Evolutionary conservation across 1,140 invertebrate species (phyloP), one percentile per base, ranked within the genome.

Genomic region (Panagrolaimus sp.): DNA sequence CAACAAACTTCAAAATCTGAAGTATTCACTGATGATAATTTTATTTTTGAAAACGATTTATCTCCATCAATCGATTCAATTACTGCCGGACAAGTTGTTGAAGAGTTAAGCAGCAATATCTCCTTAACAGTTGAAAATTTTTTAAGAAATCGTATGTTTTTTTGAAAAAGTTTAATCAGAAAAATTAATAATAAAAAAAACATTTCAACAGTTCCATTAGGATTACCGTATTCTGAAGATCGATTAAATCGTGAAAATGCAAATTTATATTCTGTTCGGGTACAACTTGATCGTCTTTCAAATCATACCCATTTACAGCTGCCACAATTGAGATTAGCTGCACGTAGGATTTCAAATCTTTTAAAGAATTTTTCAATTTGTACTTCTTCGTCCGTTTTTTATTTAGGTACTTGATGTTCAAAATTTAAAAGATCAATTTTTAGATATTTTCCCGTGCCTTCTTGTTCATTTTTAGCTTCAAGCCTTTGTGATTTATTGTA

Each of bases 381-480:
- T 58, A 28, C 28, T 58, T 58, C 52, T 12, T 58, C 52, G 52
- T 58, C 12, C 14, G 52, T 24, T 5, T 0, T 6, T n/a, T 28
- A n/a, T 5, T 28, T 21, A 0, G 21, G 21, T 8, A 24, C n/a
- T 24, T 12, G 9, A 5, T 52, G 17, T 58, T 58, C 0, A 58
- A 4, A 21, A 58, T 24, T 58, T 48, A 24, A 24, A n/a, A 38
- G 2, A 21, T n/a, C 17, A 0, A 4, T 1, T 58, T 58, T 26
- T 28, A 58, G 52, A 14, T n/a, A 21, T 1, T 58, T 58, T 58
- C 52, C 52, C 0, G 52, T 58, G 52, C 52, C 52, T 26, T 26
- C 21, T 21, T 58, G 52, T 58, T 58, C 52, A 10, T 58, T 58
- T 28, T 26, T 58, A 24, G 52, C 52, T 28, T 58, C 52, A 58